These are phyloP conservation scores for Semaprochilodus insignis DNA, from an alignment of 2,797 vertebrate genomes.

Conservation along the genomic window DNA sequence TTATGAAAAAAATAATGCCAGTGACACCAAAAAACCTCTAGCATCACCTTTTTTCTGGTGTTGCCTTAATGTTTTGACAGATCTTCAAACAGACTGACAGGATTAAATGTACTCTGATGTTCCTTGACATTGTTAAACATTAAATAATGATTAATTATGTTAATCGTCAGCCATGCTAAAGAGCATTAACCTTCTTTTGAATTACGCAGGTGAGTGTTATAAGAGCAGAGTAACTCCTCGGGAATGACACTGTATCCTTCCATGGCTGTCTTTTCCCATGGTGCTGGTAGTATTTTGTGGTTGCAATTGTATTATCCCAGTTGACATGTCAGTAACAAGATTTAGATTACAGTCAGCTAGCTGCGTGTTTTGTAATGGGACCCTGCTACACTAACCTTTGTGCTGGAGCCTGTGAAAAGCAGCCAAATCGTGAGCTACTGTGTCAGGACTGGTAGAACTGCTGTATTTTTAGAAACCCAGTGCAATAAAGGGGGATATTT, in stretches of 20 bases:
- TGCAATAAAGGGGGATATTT: conserved; percentile 35
- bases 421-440: conserved; percentile 29
- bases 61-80: not conserved
- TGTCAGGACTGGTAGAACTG: conserved; percentile 5
- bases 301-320: conserved; percentile 25
- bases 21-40: too few species aligned
- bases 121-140: not conserved
- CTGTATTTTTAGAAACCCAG: conserved; percentile 44
- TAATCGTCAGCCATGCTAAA: not conserved
- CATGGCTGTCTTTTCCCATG: conserved; percentile 18
- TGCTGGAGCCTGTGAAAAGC: conserved; percentile 6
- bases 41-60: not conserved
- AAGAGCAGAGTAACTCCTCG: conserved; percentile 1
- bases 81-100: not conserved
- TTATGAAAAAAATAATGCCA: too few species aligned
- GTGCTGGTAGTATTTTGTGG: conserved; percentile 28
- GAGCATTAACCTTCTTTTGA: conserved; percentile 32
- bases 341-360: conserved; percentile 45
- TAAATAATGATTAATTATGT: conserved; percentile 5
- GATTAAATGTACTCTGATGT: not conserved
- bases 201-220: conserved; percentile 19
- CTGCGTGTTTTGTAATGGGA: conserved; percentile 57
- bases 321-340: conserved; percentile 39
- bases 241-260: conserved; percentile 21
- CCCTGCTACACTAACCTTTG: conserved; percentile 42